phyloP scores from a whole-genome alignment of 2,113 vertebrate species.

The Acrocephalus kingi region DNA sequence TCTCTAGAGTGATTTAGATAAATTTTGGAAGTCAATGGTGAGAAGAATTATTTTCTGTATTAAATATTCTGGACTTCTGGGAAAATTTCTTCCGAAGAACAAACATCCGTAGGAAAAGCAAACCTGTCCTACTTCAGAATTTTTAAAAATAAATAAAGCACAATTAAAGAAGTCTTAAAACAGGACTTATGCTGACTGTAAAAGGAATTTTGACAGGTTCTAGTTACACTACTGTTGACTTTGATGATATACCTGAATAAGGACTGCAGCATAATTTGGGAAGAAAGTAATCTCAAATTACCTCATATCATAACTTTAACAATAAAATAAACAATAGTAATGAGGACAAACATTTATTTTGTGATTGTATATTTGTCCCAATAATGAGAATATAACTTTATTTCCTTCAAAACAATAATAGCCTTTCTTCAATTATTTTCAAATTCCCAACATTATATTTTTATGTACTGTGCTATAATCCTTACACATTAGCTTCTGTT shows the following conservation, averaged over 20 bases:
- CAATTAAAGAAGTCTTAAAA: neutral
- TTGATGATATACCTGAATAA: neutral
- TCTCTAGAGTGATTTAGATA: neutral
- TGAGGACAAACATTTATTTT: neutral
- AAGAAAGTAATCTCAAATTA: neutral
- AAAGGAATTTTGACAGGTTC: neutral
- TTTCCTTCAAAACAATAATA: conserved; percentile 20
- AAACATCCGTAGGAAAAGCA: neutral
- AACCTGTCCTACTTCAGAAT: neutral
- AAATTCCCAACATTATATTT: conserved; percentile 23
- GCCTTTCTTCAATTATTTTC: conserved; percentile 27
- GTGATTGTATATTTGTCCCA: neutral
- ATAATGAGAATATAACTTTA: conserved; percentile 34
- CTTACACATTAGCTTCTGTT: conserved; percentile 3
- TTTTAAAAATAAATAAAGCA: neutral
- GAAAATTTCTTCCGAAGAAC: neutral
- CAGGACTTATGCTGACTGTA: neutral
- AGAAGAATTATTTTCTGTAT: neutral
- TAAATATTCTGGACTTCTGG: neutral
- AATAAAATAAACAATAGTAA: neutral
- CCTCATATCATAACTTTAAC: neutral
- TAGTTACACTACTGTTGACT: neutral
- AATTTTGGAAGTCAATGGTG: neutral
- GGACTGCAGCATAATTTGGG: neutral
- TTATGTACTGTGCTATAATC: conserved; percentile 20